Evolutionary conservation across 2,113 vertebrate species (phyloP).

Genomic region (Eulemur macaco): DNA sequence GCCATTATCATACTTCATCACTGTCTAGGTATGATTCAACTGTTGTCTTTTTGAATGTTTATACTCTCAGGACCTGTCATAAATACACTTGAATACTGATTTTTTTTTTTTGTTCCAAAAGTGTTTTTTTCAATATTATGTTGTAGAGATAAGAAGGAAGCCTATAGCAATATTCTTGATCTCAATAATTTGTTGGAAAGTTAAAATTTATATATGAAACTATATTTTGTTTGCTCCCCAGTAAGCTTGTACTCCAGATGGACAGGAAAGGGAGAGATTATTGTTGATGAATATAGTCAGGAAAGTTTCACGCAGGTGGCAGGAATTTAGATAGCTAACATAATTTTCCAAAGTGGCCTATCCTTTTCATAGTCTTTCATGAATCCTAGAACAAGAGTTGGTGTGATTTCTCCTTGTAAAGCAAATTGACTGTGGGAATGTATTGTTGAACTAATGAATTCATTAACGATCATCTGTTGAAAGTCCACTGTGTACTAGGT

Average conservation of each 20-base stretch:
- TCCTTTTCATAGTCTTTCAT: not conserved
- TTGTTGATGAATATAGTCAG: slow-evolving; percentile 13
- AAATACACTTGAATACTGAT: not conserved
- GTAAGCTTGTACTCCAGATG: slow-evolving; percentile 7
- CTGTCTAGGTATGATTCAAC: not conserved
- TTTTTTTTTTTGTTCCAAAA: slow-evolving; percentile 24
- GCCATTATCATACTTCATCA: not conserved
- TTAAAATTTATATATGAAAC: slow-evolving; percentile 36
- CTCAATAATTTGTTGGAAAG: slow-evolving; percentile 1
- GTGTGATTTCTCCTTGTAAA: not conserved
- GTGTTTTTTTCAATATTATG: not conserved
- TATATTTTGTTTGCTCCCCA: slow-evolving; percentile 5
- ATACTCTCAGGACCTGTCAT: not conserved
- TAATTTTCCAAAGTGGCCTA: slow-evolving; percentile 26
- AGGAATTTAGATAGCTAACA: not conserved
- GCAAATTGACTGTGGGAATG: not conserved
- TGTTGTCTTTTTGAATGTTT: not conserved
- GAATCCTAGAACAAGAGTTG: not conserved
- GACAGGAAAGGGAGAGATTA: slow-evolving; percentile 35
- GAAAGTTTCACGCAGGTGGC: slow-evolving; percentile 52
- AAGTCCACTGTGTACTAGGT: not conserved
- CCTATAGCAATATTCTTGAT: not conserved
- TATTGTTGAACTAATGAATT: not conserved
- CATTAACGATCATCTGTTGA: not conserved
- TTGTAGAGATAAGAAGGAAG: not conserved